Percentiles rank a stretch among this genome's conserved stretches.
Evolutionary conservation across 2,797 vertebrate species (phyloP).

Genomic region (Scomberomorus guttatus): DNA sequence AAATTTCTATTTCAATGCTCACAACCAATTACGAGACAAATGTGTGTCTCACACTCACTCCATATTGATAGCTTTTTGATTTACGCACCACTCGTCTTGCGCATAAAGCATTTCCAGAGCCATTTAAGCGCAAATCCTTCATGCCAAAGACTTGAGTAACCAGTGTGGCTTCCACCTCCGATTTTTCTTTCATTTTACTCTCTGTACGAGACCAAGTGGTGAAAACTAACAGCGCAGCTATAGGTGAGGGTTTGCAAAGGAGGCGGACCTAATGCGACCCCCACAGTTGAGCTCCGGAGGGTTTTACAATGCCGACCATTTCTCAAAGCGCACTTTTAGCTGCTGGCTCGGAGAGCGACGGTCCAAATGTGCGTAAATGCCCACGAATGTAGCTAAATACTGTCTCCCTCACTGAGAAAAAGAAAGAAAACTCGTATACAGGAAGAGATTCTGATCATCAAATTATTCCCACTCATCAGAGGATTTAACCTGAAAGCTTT

Average conservation of each 20-base stretch:
- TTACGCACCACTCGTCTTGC: background rate
- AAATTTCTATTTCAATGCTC: background rate
- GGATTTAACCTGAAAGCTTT: conserved; percentile 62
- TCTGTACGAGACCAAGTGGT: background rate
- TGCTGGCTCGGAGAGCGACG: conserved; percentile 26
- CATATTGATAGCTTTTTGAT: background rate
- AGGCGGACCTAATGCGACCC: conserved; percentile 80
- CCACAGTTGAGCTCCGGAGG: conserved; percentile 54
- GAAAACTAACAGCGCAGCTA: conserved; percentile 11
- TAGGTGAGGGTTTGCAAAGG: conserved; percentile 37
- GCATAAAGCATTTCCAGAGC: background rate
- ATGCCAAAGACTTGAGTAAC: background rate
- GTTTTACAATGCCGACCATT: conserved; percentile 65
- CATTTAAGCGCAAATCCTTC: background rate
- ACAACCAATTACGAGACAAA: background rate
- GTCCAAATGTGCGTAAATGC: conserved; percentile 43
- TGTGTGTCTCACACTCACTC: no score
- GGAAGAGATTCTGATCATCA: background rate
- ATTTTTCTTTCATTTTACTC: background rate
- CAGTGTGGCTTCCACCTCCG: background rate
- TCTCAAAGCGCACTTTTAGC: conserved; percentile 48
- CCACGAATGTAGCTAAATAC: background rate
- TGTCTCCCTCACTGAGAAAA: background rate
- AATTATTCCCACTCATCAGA: conserved; percentile 22
- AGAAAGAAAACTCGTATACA: background rate